Percentiles rank a stretch among this genome's conserved stretches.
phyloP scores from a whole-genome alignment of 2,888 invertebrate species.

The Scaptomyza parva region DNA sequence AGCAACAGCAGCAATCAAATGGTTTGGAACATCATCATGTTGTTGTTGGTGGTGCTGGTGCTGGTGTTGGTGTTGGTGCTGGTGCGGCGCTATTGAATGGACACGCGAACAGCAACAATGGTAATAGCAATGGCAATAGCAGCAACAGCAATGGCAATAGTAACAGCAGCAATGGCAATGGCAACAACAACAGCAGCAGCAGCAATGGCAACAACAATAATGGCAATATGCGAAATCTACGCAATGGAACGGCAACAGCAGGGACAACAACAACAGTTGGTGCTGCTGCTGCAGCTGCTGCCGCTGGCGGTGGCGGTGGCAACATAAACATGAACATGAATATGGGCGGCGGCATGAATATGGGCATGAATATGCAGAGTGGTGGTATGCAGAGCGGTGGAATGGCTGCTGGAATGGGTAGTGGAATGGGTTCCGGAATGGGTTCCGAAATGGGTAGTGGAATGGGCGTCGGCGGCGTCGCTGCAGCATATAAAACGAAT shows the following conservation, averaged over 20 bases:
- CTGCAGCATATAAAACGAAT: slow-evolving; percentile 80
- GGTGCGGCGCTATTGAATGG: slow-evolving; percentile 56
- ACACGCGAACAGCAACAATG: slow-evolving; percentile 53
- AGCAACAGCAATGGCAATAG: slow-evolving; percentile 15
- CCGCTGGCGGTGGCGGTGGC: slow-evolving; percentile 1
- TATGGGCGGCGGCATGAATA: slow-evolving; percentile 41
- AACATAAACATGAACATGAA: slow-evolving; percentile 25
- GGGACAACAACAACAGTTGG: slow-evolving; percentile 3
- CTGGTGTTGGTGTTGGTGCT: background rate
- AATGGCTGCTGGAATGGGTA: slow-evolving; percentile 24
- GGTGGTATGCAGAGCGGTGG: slow-evolving; percentile 31
- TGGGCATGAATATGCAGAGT: slow-evolving; percentile 39
- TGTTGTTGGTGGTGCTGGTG: slow-evolving; percentile 19
- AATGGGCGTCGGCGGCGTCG: slow-evolving; percentile 47
- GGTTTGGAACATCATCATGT: slow-evolving; percentile 57
- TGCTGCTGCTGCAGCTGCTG: slow-evolving; percentile 28
- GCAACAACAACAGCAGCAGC: slow-evolving; percentile 34
- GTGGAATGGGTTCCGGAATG: slow-evolving; percentile 25
- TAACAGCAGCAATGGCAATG: slow-evolving; percentile 20
- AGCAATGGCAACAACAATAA: slow-evolving; percentile 9
- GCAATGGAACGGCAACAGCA: background rate
- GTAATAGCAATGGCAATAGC: slow-evolving; percentile 50
- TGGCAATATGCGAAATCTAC: no score
- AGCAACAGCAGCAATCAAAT: slow-evolving; percentile 37
- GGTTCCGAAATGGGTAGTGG: slow-evolving; percentile 22